phyloP scores from a whole-genome alignment of 1,140 invertebrate genomes.

The Leptinotarsa defecta region DNA sequence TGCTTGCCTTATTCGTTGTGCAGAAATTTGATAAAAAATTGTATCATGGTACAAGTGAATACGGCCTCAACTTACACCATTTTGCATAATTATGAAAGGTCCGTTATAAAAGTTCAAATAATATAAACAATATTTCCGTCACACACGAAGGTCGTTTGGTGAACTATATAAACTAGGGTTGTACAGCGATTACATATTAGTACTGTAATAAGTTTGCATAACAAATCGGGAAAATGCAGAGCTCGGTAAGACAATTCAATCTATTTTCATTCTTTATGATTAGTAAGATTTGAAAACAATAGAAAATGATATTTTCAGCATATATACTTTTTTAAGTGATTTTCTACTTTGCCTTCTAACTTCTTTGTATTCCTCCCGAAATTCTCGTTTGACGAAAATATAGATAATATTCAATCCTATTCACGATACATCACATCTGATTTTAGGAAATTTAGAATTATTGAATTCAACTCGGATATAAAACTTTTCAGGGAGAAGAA shows the following conservation, averaged over 20 bases:
- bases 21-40: conserved; percentile 22
- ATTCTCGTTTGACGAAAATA: not conserved
- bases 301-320: not conserved
- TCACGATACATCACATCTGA: not conserved
- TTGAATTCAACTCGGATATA: no score
- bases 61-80: not conserved
- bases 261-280: not conserved
- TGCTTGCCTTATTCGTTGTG: conserved; percentile 4
- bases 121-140: conserved; percentile 15
- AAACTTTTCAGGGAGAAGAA: no score
- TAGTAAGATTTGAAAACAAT: no score
- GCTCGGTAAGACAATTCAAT: conserved; percentile 5
- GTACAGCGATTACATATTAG: not conserved
- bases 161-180: conserved; percentile 18
- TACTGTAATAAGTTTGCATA: conserved; percentile 2
- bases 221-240: conserved; percentile 14
- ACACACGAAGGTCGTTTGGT: conserved; percentile 14
- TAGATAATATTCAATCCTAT: not conserved
- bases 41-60: not conserved
- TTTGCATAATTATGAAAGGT: conserved; percentile 20
- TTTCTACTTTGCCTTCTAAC: not conserved
- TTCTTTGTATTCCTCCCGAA: not conserved
- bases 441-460: no score
- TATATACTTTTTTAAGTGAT: not conserved
- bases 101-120: conserved; percentile 18